Evolutionary conservation across 2,113 vertebrate species (phyloP).

Genomic region (Anser cygnoides): DNA sequence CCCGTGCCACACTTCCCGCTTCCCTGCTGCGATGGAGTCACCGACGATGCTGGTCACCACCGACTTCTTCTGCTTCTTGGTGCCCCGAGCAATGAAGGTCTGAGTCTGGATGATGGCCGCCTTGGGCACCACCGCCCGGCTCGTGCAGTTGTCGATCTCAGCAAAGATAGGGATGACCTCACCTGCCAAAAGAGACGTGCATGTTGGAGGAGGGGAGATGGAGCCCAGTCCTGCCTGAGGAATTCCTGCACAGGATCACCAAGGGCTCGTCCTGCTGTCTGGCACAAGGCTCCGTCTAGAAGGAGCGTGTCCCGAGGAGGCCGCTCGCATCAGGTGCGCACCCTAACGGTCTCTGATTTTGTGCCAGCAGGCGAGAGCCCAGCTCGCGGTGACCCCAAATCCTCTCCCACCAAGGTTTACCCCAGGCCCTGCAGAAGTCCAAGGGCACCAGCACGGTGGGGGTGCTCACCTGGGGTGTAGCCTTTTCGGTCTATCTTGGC

Average conservation of each 20-base stretch:
- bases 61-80: conserved; percentile 89
- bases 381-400: neutral
- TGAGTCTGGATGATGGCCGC: conserved; percentile 93
- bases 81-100: conserved; percentile 91
- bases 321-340: neutral
- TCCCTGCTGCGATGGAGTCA: conserved; percentile 79
- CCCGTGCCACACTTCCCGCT: conserved; percentile 89
- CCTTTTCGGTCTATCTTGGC: conserved; percentile 97
- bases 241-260: neutral
- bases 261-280: fast-evolving
- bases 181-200: conserved; percentile 69
- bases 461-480: conserved; percentile 89
- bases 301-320: fast-evolving
- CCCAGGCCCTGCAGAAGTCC: neutral
- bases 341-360: neutral
- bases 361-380: neutral
- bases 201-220: neutral
- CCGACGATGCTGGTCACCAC: conserved; percentile 89
- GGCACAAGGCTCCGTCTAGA: neutral
- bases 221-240: neutral
- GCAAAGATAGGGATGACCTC: conserved; percentile 95
- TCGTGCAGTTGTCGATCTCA: conserved; percentile 92
- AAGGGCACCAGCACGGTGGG: neutral
- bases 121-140: conserved; percentile 84
- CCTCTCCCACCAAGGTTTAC: neutral